These are phyloP conservation scores for Montifringilla adamsi DNA, from an alignment of 2,113 vertebrate genomes.

Conservation along the genomic window DNA sequence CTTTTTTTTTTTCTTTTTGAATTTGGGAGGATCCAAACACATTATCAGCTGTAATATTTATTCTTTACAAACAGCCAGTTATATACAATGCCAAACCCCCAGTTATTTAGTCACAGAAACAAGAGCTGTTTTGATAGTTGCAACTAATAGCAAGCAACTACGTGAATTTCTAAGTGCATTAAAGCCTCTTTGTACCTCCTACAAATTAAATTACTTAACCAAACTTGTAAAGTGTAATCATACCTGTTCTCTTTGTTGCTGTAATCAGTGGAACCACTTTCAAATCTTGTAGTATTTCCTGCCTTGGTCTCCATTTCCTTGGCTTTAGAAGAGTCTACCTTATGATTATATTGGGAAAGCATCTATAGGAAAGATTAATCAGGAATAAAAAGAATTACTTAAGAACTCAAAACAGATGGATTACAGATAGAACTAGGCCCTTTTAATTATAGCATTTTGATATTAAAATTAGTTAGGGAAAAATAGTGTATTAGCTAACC, in stretches of 20 bases:
- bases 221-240: neutral
- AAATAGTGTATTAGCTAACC: constrained; percentile 36
- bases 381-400: neutral
- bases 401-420: neutral
- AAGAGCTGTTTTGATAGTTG: neutral
- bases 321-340: neutral
- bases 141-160: neutral
- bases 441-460: neutral
- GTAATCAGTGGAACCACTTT: neutral
- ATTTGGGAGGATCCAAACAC: neutral
- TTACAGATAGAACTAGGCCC: neutral
- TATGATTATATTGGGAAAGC: constrained; percentile 69
- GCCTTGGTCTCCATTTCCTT: neutral
- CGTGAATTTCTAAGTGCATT: neutral
- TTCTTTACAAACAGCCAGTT: neutral
- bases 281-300: neutral
- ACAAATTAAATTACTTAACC: neutral
- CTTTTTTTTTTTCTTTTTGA: neutral
- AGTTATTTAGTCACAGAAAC: neutral
- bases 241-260: constrained; percentile 71
- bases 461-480: neutral
- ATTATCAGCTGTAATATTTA: neutral
- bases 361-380: constrained; percentile 61
- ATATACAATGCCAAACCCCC: neutral
- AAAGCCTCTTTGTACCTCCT: neutral